These are phyloP conservation scores for Sarcophaga rosellei DNA, from an alignment of 2,888 invertebrate genomes.

Conservation along the genomic window DNA sequence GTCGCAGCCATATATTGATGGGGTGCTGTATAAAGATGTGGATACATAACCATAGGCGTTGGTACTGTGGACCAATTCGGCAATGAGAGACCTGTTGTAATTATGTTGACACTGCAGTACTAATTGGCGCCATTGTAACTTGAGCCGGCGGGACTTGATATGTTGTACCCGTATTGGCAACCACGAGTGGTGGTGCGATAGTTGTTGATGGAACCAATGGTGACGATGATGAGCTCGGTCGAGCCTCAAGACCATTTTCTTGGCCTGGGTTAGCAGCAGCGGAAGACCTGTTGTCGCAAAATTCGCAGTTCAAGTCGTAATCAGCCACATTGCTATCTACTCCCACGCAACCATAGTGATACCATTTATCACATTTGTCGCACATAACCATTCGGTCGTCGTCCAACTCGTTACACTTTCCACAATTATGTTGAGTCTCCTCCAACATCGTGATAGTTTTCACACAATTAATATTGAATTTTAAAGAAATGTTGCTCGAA, in stretches of 20 bases:
- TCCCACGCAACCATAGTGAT: constrained; percentile 25
- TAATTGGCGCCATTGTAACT: background rate
- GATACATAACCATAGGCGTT: too few relatives aligned
- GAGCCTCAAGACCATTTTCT: background rate
- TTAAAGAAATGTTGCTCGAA: too few relatives aligned
- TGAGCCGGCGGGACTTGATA: background rate
- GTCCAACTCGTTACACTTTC: constrained; percentile 24
- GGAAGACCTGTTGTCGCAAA: constrained; percentile 2
- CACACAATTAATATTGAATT: too few relatives aligned
- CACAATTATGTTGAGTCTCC: background rate
- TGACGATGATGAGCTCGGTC: constrained; percentile 40
- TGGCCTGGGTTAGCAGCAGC: background rate
- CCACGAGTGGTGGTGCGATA: background rate
- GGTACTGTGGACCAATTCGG: too few relatives aligned
- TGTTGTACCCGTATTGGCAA: background rate
- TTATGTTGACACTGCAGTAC: background rate
- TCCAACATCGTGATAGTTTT: too few relatives aligned
- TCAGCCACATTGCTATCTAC: constrained; percentile 37
- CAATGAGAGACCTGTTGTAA: too few relatives aligned
- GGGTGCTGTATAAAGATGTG: too few relatives aligned
- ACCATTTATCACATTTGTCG: background rate
- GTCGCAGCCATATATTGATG: too few relatives aligned
- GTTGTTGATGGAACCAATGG: constrained; percentile 11
- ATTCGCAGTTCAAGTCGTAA: constrained; percentile 33
- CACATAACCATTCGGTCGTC: background rate